phyloP scores from a whole-genome alignment of 2,888 invertebrate species.

The Euplexia lucipara region DNA sequence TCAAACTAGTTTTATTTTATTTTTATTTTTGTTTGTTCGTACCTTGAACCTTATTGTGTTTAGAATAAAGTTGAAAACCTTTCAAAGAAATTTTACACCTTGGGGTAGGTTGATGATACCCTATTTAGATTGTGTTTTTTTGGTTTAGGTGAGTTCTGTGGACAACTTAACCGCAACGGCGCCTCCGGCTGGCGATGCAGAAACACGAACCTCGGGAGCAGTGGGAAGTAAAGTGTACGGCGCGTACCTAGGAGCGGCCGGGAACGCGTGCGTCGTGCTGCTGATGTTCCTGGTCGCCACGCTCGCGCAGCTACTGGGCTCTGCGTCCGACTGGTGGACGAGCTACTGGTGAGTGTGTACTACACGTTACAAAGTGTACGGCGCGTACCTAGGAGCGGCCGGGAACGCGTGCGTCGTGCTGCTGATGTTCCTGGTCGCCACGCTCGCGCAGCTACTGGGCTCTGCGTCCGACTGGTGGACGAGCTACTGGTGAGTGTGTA shows the following conservation, averaged over 20 bases:
- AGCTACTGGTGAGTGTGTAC: constrained; percentile 92
- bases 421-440: constrained; percentile 91
- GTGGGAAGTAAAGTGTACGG: constrained; percentile 92
- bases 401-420: constrained; percentile 92
- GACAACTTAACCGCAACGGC: constrained; percentile 89
- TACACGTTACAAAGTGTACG: neutral
- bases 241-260: constrained; percentile 94
- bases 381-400: neutral
- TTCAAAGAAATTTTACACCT: no score
- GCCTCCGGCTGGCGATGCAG: constrained; percentile 90
- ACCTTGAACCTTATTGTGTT: no score
- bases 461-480: constrained; percentile 95
- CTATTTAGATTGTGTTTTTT: neutral
- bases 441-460: constrained; percentile 93
- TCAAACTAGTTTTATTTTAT: neutral
- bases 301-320: constrained; percentile 93
- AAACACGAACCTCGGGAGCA: constrained; percentile 92
- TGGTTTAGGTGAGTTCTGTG: constrained; percentile 88
- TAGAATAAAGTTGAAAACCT: no score
- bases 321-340: constrained; percentile 95
- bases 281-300: constrained; percentile 92
- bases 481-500: constrained; percentile 92
- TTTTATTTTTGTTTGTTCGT: no score
- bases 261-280: constrained; percentile 91
- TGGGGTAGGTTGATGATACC: no score